Evolutionary conservation across 2,797 vertebrate species (phyloP), one percentile per base, ranked within the genome.

Genomic region (Mus spretus): DNA sequence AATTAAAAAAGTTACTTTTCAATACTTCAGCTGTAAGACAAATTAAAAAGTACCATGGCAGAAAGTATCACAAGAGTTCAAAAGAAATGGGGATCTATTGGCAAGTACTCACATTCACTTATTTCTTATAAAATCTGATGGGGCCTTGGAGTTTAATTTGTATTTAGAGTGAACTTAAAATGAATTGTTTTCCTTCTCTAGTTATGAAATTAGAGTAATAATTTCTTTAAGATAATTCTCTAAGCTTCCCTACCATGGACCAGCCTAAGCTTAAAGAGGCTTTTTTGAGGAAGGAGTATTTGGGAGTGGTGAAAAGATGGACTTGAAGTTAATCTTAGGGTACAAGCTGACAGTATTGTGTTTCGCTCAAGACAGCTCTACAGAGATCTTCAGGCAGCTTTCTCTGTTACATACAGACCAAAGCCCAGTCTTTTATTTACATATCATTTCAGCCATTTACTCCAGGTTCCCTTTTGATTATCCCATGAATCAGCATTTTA

Each of bases 171-270:
- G 1, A 19, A 47, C 84, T 92, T 87, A 83, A 59, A 57, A 12
- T 57, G 19, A 55, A 65, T 70, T 80, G 37, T 87, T 92, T 94
- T 82, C 7, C 47, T 81, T 0, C 5, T 91, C 0, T 93, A 34
- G 87, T 83, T 96, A 83, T 47, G 15, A 63, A 86, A 94, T 91
- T 26, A 13, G 72, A 34, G 14, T 67, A 67, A 34, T 34, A 67
- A 14, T 94, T 84, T 4, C 63, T 15, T 7, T 1, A 77, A 90
- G 63, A 97, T 83, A 91, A 72, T 47, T 83, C 50, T 40, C 31
- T 85, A 78, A 93, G 86, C 70, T 97, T 97, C 97, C 92, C 95
- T 70, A 19, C 70, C n/a, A 20, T 37, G n/a, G 17, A 37, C 34
- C 70, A 72, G 17, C 8, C n/a, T 37, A 72, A 37, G 34, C 7